These are phyloP conservation scores for Plebejus anna DNA, from an alignment of 2,888 invertebrate genomes.

Conservation along the genomic window DNA sequence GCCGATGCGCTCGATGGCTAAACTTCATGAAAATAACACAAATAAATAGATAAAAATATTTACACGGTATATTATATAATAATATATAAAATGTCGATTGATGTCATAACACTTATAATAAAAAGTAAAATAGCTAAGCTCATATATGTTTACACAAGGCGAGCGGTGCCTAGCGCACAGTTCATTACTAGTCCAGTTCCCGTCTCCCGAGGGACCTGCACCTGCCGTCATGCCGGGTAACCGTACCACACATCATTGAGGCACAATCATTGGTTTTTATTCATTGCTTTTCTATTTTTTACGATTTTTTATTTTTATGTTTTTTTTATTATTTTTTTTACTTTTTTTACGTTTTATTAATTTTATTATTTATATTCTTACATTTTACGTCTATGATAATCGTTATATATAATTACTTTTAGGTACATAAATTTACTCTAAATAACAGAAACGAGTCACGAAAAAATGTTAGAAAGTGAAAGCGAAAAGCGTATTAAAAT, in stretches of 20 bases:
- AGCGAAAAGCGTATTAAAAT: slow-evolving; percentile 78
- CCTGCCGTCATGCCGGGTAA: slow-evolving; percentile 77
- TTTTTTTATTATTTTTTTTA: slow-evolving; percentile 48
- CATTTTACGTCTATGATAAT: slow-evolving; percentile 60
- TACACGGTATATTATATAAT: slow-evolving; percentile 58
- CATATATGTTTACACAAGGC: slow-evolving; percentile 77
- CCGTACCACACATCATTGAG: slow-evolving; percentile 79
- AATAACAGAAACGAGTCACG: slow-evolving; percentile 79
- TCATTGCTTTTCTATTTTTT: slow-evolving; percentile 62
- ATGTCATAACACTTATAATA: slow-evolving; percentile 79
- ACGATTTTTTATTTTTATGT: slow-evolving; percentile 43
- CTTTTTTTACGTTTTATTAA: slow-evolving; percentile 48
- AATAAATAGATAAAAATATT: slow-evolving; percentile 77
- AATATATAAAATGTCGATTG: slow-evolving; percentile 74
- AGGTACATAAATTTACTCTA: slow-evolving; percentile 80
- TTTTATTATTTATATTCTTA: slow-evolving; percentile 49
- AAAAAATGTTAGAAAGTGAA: slow-evolving; percentile 72
- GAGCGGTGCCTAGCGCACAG: slow-evolving; percentile 59
- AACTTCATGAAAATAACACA: slow-evolving; percentile 70
- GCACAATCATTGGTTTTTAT: slow-evolving; percentile 80
- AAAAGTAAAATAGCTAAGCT: slow-evolving; percentile 79
- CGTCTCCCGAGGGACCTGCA: slow-evolving; percentile 62
- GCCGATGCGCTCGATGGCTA: slow-evolving; percentile 59
- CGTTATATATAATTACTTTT: slow-evolving; percentile 79
- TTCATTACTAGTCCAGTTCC: slow-evolving; percentile 56